A percentile compares a stretch with the other conserved stretches of the same genome.
These are phyloP conservation scores for Eupithecia exiguata DNA, from an alignment of 2,888 invertebrate species.

Conservation along the genomic window DNA sequence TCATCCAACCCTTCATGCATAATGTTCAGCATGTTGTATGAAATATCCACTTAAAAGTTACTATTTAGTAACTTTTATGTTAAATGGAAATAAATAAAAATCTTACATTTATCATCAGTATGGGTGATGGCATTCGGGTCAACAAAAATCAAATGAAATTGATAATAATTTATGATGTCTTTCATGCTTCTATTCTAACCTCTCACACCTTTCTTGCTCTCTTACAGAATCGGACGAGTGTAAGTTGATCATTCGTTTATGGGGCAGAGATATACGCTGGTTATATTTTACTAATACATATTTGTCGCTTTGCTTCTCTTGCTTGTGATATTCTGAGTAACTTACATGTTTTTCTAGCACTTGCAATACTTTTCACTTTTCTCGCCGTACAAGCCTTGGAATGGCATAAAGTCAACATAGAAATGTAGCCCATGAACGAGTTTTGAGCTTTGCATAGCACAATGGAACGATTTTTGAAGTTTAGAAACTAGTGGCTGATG, in stretches of 20 bases:
- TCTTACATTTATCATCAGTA: slow-evolving; percentile 12
- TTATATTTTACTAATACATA: slow-evolving; percentile 65
- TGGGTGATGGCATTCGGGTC: slow-evolving; percentile 21
- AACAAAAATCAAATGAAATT: not conserved
- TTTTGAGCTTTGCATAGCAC: slow-evolving; percentile 32
- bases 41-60: not conserved
- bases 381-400: slow-evolving; percentile 39
- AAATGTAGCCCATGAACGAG: slow-evolving; percentile 9
- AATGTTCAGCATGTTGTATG: slow-evolving; percentile 21
- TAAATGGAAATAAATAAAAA: slow-evolving; percentile 13
- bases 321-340: slow-evolving; percentile 28
- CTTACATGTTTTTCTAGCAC: slow-evolving; percentile 27
- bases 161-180: slow-evolving; percentile 28
- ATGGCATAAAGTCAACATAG: slow-evolving; percentile 27
- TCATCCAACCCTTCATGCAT: slow-evolving; percentile 4
- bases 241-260: slow-evolving; percentile 72
- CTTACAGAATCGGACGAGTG: slow-evolving; percentile 83
- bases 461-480: slow-evolving; percentile 41
- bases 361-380: slow-evolving; percentile 30
- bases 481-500: not conserved
- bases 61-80: slow-evolving; percentile 2
- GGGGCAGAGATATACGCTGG: slow-evolving; percentile 69
- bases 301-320: slow-evolving; percentile 42
- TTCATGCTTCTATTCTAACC: slow-evolving; percentile 74
- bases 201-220: slow-evolving; percentile 78